These are phyloP conservation scores for Neosilurus hyrtlii DNA, from an alignment of 2,797 vertebrate species.

Conservation along the genomic window DNA sequence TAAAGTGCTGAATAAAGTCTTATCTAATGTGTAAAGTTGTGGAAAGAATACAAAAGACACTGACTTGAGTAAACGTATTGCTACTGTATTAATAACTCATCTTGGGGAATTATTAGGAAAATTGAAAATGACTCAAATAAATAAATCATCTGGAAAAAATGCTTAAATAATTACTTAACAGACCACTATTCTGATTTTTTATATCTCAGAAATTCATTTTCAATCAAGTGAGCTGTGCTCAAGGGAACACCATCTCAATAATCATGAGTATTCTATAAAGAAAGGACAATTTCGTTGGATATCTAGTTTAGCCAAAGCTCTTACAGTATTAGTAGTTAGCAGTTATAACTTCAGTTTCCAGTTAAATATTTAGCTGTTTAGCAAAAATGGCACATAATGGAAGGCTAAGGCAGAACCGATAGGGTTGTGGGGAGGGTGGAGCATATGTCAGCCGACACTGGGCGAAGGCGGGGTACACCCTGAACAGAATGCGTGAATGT, in stretches of 20 bases:
- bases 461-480: too few relatives aligned
- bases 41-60: not conserved
- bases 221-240: not conserved
- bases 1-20: not conserved
- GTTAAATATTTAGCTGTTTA: not conserved
- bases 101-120: not conserved
- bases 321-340: not conserved
- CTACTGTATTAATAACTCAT: not conserved
- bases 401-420: not conserved
- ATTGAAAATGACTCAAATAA: not conserved
- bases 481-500: too few relatives aligned
- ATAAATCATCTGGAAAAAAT: not conserved
- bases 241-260: not conserved
- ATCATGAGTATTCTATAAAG: not conserved
- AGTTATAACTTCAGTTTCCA: not conserved
- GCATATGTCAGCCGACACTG: too few relatives aligned
- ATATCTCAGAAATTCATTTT: not conserved
- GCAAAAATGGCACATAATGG: not conserved
- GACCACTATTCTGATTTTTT: not conserved
- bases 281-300: not conserved
- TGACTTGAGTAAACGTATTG: not conserved
- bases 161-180: not conserved
- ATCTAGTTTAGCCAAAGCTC: not conserved
- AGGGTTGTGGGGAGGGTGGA: too few relatives aligned
- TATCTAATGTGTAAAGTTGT: not conserved